Base-by-base conservation (phyloP, 2,888 invertebrate species). In the Drosophila infuscata region DNA sequence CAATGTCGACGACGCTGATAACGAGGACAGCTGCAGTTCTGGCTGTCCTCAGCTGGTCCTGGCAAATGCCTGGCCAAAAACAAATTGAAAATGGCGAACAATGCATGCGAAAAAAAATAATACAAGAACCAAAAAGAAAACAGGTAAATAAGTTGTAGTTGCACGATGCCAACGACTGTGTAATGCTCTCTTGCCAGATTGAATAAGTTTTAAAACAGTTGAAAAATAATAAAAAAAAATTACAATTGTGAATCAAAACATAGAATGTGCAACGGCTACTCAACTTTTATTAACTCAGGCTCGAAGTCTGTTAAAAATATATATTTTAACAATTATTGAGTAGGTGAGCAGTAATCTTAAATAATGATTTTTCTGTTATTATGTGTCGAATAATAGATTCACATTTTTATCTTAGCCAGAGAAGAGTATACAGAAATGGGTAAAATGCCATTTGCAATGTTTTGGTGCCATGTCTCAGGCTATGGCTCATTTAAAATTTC, bases 401-500 rank as follows among this genome's bases (percentile, higher is more conserved):
- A n/a, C 12, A n/a, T n/a, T 2, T 29, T 7, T n/a, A 8, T 30
- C n/a, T 7, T 4, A 7, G 12, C 3, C 29, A 38, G 12, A 56
- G 38, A n/a, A 57, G 57, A 11, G 57, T 60, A 30, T 36, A 11
- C n/a, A 30, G 20, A 29, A 35, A 51, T 25, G 11, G n/a, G 30
- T 11, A 29, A 46, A 49, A 59, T 48, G 25, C 3, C 54, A 25
- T 48, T 41, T 36, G 29, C 17, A 36, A 3, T 36, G 36, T 53
- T 36, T 25, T 38, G 59, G 48, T 77, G 70, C 61, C 76, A 79
- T 79, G 85, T 82, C 71, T 83, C 70, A 46, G 76, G 80, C 74
- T 70, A 84, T 72, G 90, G 87, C 79, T 88, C 88, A 90, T 89
- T 90, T 89, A 76, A 79, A 79, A 78, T 65, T 71, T 72, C 77